phyloP scores from a whole-genome alignment of 2,113 vertebrate species.

The Oxyruncus cristatus region DNA sequence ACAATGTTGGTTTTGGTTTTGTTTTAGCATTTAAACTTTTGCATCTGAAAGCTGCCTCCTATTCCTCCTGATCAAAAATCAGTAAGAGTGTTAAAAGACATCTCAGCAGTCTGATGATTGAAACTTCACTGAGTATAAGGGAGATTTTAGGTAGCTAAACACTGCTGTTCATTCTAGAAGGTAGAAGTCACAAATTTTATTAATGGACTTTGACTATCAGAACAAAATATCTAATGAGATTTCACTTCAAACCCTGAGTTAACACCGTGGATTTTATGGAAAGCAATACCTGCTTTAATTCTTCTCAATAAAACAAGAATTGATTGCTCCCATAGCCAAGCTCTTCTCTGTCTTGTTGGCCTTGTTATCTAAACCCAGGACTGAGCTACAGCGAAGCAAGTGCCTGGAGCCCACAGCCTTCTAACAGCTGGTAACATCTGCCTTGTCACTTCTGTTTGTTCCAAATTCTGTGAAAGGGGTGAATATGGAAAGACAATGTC shows the following conservation, averaged over 20 bases:
- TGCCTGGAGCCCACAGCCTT: not conserved
- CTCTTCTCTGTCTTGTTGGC: not conserved
- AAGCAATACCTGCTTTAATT: not conserved
- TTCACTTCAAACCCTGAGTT: not conserved
- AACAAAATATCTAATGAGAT: not conserved
- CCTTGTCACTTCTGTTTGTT: not conserved
- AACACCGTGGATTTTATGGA: not conserved
- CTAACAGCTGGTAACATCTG: not conserved
- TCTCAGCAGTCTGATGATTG: not conserved
- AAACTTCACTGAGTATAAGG: not conserved
- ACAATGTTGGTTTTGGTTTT: not conserved
- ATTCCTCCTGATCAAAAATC: not conserved
- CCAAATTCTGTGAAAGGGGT: not conserved
- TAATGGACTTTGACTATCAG: not conserved
- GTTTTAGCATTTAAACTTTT: not conserved
- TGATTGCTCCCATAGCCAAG: not conserved
- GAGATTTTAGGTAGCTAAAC: not conserved
- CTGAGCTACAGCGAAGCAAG: not conserved
- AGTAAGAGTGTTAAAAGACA: not conserved
- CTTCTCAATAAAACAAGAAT: not conserved
- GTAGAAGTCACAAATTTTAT: not conserved
- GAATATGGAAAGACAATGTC: not conserved
- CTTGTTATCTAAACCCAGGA: not conserved
- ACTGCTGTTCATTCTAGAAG: not conserved
- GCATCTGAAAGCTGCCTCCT: not conserved